Evolutionary conservation across 1,140 invertebrate genomes (phyloP).

Genomic region (Myzus persicae): DNA sequence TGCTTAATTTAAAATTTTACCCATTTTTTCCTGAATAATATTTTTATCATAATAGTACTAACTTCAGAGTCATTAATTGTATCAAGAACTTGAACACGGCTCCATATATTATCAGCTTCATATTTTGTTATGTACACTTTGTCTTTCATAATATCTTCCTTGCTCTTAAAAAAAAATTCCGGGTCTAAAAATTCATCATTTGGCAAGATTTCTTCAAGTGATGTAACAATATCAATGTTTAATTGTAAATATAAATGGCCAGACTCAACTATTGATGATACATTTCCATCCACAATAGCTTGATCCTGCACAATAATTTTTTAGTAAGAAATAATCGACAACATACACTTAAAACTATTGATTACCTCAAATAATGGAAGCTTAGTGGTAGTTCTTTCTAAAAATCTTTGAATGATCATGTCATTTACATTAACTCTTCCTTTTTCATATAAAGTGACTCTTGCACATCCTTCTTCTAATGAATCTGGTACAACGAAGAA

Average conservation of each 20-base stretch:
- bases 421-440: slow-evolving; percentile 36
- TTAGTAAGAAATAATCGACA: background rate
- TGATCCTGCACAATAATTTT: background rate
- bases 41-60: background rate
- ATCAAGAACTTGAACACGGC: slow-evolving; percentile 41
- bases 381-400: slow-evolving; percentile 26
- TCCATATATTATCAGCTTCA: slow-evolving; percentile 31
- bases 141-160: background rate
- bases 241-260: slow-evolving; percentile 54
- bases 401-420: slow-evolving; percentile 38
- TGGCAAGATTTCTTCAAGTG: slow-evolving; percentile 50
- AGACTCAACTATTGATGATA: slow-evolving; percentile 27
- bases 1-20: too few species aligned
- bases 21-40: background rate
- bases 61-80: slow-evolving; percentile 8
- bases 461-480: background rate
- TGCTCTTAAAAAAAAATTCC: slow-evolving; percentile 37
- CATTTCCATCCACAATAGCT: slow-evolving; percentile 41
- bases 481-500: slow-evolving; percentile 38
- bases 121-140: slow-evolving; percentile 32
- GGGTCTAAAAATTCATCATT: background rate
- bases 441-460: slow-evolving; percentile 50
- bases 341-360: background rate
- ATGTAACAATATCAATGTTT: slow-evolving; percentile 29
- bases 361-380: slow-evolving; percentile 51